Evolutionary conservation across 2,113 vertebrate genomes (phyloP).

Genomic region (Tupaia chinensis): DNA sequence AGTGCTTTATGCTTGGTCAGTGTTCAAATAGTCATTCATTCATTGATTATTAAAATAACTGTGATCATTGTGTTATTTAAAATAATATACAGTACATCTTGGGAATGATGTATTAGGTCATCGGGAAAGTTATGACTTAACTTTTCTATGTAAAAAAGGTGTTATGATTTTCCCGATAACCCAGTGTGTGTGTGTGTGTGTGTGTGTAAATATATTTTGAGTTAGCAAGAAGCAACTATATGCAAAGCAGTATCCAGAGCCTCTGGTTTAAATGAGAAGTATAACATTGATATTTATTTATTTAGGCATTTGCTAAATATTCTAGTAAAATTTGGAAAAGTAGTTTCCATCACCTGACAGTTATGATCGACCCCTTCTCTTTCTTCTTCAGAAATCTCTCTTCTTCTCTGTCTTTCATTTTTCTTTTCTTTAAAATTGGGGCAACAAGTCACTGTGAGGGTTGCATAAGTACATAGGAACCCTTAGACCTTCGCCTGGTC

Average conservation of each 20-base stretch:
- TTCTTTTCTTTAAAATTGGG: neutral
- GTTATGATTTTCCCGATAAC: no score
- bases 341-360: neutral
- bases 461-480: neutral
- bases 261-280: neutral
- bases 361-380: neutral
- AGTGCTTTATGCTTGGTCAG: neutral
- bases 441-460: neutral
- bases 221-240: neutral
- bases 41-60: neutral
- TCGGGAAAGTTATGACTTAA: no score
- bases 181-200: no score
- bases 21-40: neutral
- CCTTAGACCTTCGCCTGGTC: neutral
- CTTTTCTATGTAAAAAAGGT: no score
- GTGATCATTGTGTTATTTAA: neutral
- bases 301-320: constrained; percentile 31
- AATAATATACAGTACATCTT: neutral
- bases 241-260: neutral
- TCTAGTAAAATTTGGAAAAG: neutral
- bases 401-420: neutral
- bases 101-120: neutral
- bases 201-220: no score
- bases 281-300: neutral
- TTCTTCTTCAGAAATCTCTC: neutral